Percentiles rank a stretch among this genome's conserved stretches.
phyloP scores from a whole-genome alignment of 2,888 invertebrate species.

The Dicranocentrus wangi region DNA sequence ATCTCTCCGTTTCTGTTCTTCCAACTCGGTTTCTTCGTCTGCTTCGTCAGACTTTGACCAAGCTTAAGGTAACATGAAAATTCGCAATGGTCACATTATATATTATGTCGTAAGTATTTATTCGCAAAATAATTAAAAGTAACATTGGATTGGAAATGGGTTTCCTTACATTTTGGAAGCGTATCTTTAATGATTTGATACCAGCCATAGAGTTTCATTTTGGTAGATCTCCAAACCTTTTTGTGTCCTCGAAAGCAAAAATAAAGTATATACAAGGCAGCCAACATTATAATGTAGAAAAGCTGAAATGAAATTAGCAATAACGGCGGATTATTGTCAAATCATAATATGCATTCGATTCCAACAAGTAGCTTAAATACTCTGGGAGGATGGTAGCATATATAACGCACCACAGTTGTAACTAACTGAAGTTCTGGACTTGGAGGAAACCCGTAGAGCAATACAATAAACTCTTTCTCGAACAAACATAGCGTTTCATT shows the following conservation, averaged over 20 bases:
- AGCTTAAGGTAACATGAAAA: constrained; percentile 9
- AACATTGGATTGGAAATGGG: no score
- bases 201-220: constrained; percentile 68
- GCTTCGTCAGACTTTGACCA: constrained; percentile 4
- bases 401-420: constrained; percentile 55
- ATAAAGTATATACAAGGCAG: constrained; percentile 58
- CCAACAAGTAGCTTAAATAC: neutral
- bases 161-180: constrained; percentile 66
- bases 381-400: neutral
- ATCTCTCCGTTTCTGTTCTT: constrained; percentile 46
- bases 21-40: constrained; percentile 17
- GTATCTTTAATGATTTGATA: constrained; percentile 66
- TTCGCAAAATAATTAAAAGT: no score
- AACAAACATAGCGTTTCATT: constrained; percentile 63
- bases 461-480: constrained; percentile 66
- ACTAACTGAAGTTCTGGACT: constrained; percentile 66
- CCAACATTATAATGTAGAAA: constrained; percentile 55
- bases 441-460: constrained; percentile 69
- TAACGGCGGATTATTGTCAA: neutral
- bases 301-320: constrained; percentile 43
- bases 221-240: constrained; percentile 63
- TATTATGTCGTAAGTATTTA: neutral
- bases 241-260: constrained; percentile 62
- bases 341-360: neutral
- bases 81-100: no score